These are phyloP conservation scores for Carlito syrichta DNA, from an alignment of 2,113 vertebrate species.

Conservation along the genomic window DNA sequence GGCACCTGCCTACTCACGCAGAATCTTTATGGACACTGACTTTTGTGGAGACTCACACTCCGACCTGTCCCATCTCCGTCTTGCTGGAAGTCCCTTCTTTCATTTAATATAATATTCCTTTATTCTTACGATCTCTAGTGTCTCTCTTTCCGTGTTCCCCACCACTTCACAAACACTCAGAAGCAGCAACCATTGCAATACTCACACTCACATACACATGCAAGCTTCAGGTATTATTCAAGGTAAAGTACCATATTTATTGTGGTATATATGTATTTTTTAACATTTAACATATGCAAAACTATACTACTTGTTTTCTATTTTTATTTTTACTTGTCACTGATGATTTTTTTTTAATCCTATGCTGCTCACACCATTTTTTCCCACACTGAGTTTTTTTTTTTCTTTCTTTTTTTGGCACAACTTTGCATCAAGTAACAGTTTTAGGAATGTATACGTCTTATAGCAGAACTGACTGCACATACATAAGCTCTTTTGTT, in stretches of 20 bases:
- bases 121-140: neutral
- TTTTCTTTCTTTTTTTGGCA: no score
- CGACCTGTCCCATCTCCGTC: no score
- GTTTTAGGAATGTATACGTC: neutral
- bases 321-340: neutral
- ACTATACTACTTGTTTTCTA: neutral
- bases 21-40: no score
- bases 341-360: neutral
- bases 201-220: neutral
- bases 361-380: neutral
- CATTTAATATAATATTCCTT: no score
- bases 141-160: neutral
- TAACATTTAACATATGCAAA: neutral
- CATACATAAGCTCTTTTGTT: neutral
- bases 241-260: neutral
- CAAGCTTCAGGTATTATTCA: neutral
- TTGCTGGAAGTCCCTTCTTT: no score
- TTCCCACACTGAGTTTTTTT: no score
- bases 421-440: neutral
- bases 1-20: no score
- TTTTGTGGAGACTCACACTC: no score
- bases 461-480: neutral
- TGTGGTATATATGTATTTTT: neutral
- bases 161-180: neutral
- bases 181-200: neutral